Evolutionary conservation across 2,113 vertebrate species (phyloP).

Genomic region (Burhinus oedicnemus): DNA sequence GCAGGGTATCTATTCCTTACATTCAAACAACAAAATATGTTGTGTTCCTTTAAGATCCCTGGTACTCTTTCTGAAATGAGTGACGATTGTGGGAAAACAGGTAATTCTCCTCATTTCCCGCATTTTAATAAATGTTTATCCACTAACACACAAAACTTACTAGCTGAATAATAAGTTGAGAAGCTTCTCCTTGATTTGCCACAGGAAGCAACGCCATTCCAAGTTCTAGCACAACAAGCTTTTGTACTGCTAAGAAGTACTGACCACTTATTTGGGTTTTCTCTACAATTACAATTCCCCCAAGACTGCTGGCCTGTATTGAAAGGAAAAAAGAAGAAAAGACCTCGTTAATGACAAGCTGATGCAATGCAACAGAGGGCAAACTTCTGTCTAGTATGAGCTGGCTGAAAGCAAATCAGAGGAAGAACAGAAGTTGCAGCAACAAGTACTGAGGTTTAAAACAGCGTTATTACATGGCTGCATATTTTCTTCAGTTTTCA

Average conservation of each 20-base stretch:
- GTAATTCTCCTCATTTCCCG: neutral
- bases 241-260: constrained; percentile 87
- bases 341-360: neutral
- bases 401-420: neutral
- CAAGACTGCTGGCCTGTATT: constrained; percentile 78
- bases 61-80: neutral
- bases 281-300: constrained; percentile 86
- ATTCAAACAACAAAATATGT: neutral
- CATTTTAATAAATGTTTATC: neutral
- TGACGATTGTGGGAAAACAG: neutral
- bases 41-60: neutral
- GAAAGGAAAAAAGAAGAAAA: neutral
- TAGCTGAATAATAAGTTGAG: constrained; percentile 86
- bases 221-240: constrained; percentile 87
- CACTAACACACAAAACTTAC: constrained; percentile 71
- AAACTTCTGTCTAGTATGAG: neutral
- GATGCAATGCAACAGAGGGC: neutral
- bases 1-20: neutral
- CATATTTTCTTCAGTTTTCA: neutral
- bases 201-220: constrained; percentile 89
- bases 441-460: neutral
- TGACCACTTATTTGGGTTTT: constrained; percentile 85
- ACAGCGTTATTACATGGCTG: neutral
- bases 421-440: neutral
- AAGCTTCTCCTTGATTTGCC: constrained; percentile 82